Evolutionary conservation across 2,113 vertebrate genomes (phyloP), one percentile per base, ranked within the genome.

Genomic region (Chinchilla lanigera): DNA sequence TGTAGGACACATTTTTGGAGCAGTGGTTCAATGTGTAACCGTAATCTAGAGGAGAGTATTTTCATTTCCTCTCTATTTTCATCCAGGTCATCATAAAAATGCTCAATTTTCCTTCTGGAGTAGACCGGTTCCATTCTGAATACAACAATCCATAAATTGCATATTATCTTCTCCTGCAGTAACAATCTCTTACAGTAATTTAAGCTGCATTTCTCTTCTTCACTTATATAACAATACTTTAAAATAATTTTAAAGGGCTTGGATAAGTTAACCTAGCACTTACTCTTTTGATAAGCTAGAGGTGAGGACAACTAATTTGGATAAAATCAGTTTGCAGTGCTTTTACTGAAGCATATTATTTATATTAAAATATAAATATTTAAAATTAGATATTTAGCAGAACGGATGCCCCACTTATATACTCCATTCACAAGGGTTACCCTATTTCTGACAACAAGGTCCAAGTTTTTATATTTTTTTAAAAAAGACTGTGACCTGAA

Each of bases 171-270:
- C 56, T 91, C 33, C 38, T 12, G 24, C 38, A 54, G 28, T 52
- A 63, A 61, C 22, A 26, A 26, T 75, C 4, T 90, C 73, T 90
- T 88, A 92, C 4, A 63, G 44, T 52, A 84, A 91, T 4, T 8
- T 90, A 47, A 88, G 75, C 41, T 78, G 3, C 41, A 8, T 85
- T 93, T 92, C 87, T 33, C 30, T 58, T 67, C 95, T 78, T 77
- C 47, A 47, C 47, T 38, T 67, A 22, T 69, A 24, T 4, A 65
- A 28, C 71, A 71, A 81, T 30, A 54, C 80, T 91, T 69, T 85
- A 63, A 86, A 89, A 67, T 54, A 95, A 44, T 86, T 91, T 30
- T 24, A 61, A 89, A 47, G 44, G 26, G 19, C 93, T 77, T 81
- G 44, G 91, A 22, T 61, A 67, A 26, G 1, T 67, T 89, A 89